Evolutionary conservation across 1,140 invertebrate genomes (phyloP).

Genomic region (Apis cerana): DNA sequence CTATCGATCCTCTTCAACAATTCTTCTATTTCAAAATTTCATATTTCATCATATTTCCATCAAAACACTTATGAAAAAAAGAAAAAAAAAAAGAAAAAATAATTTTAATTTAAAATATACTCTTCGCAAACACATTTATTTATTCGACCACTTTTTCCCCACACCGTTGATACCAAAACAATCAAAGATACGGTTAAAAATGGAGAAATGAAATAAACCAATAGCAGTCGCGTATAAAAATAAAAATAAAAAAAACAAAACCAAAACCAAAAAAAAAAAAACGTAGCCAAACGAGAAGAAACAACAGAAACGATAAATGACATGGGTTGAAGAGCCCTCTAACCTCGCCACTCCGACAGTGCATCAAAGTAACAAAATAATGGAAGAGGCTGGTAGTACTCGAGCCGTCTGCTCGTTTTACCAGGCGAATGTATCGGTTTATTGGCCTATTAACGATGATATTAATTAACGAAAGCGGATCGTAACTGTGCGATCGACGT

Average conservation of each 20-base stretch:
- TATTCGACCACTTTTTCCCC: too few relatives aligned
- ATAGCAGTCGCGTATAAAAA: neutral
- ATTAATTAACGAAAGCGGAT: constrained; percentile 61
- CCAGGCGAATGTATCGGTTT: constrained; percentile 44
- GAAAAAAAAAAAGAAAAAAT: too few relatives aligned
- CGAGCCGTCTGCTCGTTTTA: neutral
- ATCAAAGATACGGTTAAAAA: too few relatives aligned
- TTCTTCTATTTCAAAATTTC: too few relatives aligned
- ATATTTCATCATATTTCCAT: too few relatives aligned
- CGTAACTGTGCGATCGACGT: constrained; percentile 34
- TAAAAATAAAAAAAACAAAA: neutral
- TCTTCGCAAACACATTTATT: too few relatives aligned
- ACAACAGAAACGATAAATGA: constrained; percentile 6
- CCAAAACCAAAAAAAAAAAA: neutral
- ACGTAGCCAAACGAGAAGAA: neutral
- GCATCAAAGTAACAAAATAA: constrained; percentile 45
- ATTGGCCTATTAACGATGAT: constrained; percentile 55
- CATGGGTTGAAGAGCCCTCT: neutral
- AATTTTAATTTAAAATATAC: too few relatives aligned
- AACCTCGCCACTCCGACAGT: neutral
- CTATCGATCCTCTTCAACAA: too few relatives aligned
- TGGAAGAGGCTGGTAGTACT: constrained; percentile 16
- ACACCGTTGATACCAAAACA: too few relatives aligned
- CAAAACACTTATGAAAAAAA: too few relatives aligned
- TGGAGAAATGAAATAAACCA: too few relatives aligned